Conservation (phyloP, 1,140 invertebrate genomes). For the Spodoptera litura region DNA sequence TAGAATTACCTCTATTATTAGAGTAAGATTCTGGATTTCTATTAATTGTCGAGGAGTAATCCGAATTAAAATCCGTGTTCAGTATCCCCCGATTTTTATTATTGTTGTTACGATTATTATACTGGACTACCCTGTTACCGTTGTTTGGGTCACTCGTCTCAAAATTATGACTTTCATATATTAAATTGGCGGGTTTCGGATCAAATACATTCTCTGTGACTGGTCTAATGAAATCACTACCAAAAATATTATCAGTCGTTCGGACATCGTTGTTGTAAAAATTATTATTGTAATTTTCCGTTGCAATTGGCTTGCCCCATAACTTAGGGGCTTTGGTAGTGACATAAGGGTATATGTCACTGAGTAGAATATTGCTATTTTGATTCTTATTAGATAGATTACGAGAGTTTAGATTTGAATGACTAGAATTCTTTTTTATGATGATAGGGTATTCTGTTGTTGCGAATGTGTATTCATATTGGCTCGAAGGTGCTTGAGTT, state of each 20-base stretch:
- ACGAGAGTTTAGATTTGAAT: neutral
- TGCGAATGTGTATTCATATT: constrained; percentile 11
- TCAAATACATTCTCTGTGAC: constrained; percentile 13
- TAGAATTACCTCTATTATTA: constrained; percentile 12
- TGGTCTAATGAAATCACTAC: neutral
- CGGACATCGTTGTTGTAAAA: neutral
- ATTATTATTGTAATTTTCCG: neutral
- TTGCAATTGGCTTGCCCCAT: neutral
- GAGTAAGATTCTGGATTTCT: neutral
- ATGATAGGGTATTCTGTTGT: constrained; percentile 38
- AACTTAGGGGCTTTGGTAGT: constrained; percentile 22
- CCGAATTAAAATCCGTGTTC: neutral
- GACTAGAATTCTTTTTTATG: constrained; percentile 17
- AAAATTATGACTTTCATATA: neutral
- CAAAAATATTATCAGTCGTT: neutral
- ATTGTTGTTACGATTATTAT: neutral
- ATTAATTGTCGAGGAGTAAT: neutral
- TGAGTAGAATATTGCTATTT: constrained; percentile 12
- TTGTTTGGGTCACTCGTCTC: neutral
- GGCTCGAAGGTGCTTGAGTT: neutral
- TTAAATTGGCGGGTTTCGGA: neutral
- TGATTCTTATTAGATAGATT: constrained; percentile 21
- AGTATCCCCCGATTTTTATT: neutral
- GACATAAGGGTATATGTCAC: constrained; percentile 5
- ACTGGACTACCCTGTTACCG: neutral